Percentiles rank a stretch among this genome's conserved stretches.
phyloP scores from a whole-genome alignment of 2,113 vertebrate genomes.

The Vicugna pacos region DNA sequence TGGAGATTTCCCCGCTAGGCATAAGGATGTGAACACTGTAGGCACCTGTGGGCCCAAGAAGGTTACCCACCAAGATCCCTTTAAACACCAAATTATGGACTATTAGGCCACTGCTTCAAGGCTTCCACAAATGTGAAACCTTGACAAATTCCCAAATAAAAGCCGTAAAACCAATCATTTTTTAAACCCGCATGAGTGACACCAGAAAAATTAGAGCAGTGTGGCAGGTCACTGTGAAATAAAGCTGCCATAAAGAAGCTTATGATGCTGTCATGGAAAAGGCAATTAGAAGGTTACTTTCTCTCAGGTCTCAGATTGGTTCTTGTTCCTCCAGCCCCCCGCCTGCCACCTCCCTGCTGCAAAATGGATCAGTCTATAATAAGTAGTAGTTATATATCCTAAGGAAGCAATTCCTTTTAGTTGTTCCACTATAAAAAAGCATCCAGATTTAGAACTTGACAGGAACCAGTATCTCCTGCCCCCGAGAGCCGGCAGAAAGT shows the following conservation, averaged over 20 bases:
- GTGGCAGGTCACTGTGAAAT: constrained; percentile 76
- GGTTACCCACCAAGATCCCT: constrained; percentile 55
- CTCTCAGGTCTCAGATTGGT: constrained; percentile 3
- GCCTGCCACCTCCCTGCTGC: constrained; percentile 41
- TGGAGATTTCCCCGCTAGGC: background rate
- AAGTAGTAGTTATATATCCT: constrained; percentile 59
- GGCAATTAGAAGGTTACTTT: constrained; percentile 68
- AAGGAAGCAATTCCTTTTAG: constrained; percentile 67
- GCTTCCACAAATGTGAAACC: constrained; percentile 67
- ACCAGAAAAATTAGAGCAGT: constrained; percentile 63
- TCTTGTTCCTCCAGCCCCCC: constrained; percentile 62
- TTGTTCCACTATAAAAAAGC: constrained; percentile 57
- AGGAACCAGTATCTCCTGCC: constrained; percentile 46
- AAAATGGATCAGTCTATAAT: constrained; percentile 66
- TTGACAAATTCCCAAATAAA: constrained; percentile 78
- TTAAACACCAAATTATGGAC: constrained; percentile 73
- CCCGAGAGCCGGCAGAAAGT: constrained; percentile 35
- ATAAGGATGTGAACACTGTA: background rate
- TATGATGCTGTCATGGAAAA: constrained; percentile 72
- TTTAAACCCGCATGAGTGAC: constrained; percentile 68
- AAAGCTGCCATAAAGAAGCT: constrained; percentile 64
- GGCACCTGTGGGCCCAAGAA: constrained; percentile 34
- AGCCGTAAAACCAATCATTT: constrained; percentile 75
- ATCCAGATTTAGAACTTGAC: constrained; percentile 70
- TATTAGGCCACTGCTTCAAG: constrained; percentile 65